phyloP scores from a whole-genome alignment of 2,888 invertebrate genomes.

The Microctonus brassicae region DNA sequence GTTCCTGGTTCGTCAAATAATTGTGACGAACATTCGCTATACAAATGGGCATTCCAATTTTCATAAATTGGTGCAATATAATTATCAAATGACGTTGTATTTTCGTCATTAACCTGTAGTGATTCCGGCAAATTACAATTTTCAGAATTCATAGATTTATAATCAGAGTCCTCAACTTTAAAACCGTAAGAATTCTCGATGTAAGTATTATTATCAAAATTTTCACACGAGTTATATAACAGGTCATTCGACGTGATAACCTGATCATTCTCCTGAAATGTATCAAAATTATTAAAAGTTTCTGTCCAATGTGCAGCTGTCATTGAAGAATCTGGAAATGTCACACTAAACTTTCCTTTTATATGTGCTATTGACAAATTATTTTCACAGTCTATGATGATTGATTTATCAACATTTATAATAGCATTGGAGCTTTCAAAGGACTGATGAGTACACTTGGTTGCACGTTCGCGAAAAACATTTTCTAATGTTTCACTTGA shows the following conservation, averaged over 20 bases:
- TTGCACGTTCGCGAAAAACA: background rate
- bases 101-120: constrained; percentile 17
- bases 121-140: constrained; percentile 17
- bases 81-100: constrained; percentile 24
- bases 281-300: constrained; percentile 34
- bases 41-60: constrained; percentile 24
- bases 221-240: constrained; percentile 33
- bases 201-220: constrained; percentile 11
- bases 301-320: constrained; percentile 28
- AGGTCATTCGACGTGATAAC: constrained; percentile 9
- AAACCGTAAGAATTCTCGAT: background rate
- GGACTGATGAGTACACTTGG: background rate
- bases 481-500: background rate
- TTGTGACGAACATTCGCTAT: constrained; percentile 24
- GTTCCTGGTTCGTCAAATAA: constrained; percentile 23
- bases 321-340: background rate
- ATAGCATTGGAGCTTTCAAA: background rate
- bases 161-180: constrained; percentile 18
- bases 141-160: constrained; percentile 28
- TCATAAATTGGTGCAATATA: constrained; percentile 24
- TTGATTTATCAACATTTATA: background rate
- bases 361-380: constrained; percentile 13
- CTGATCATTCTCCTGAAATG: background rate
- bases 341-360: constrained; percentile 7
- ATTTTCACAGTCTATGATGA: constrained; percentile 27